Evolutionary conservation across 2,797 vertebrate genomes (phyloP), one percentile per base, ranked within the genome.

Genomic region (Thunnus albacares): DNA sequence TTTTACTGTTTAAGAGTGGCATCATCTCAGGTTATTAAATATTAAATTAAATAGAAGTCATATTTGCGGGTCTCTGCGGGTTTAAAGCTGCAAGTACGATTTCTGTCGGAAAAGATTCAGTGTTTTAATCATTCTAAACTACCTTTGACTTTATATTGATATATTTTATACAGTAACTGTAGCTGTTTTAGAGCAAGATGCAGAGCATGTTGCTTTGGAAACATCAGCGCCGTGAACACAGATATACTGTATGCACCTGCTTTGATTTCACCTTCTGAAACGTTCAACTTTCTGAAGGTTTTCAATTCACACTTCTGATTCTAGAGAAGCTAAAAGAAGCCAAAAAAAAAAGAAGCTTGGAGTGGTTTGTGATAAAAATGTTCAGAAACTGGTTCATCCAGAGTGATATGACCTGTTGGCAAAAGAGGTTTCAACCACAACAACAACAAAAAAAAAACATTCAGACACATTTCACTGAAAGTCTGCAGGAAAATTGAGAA

Each of bases 381-480:
- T 53, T 33, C 1, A 12, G 56, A 62, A 45, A 65, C 11, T 6
- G 1, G 7, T 6, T 72, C 7, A 6, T 22, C 58, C 6, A 7
- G 30, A 33, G 30, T 33, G 30, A 33, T 33, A 1, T 33, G 30
- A 33, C 30, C 30, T 70, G 41, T 12, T 24, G 60, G 20, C 12
- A 49, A 53, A 67, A 55, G 14, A 14, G 28, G 24, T 65, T 74
- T 38, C 24, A 13, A 38, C 8, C 14, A 12, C 8, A n/a, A 45
- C 15, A 41, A 35, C 22, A 22, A 22, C 22, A 22, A 22, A 1
- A 22, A 24, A 24, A 56, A 57, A 28, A 60, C n/a, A 45, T 43
- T 13, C 41, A 13, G 13, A 43, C 35, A 41, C 33, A 22, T 72
- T 62, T 77, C 41, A 55, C 22, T 41, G 15, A 57, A 79, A 12